Conservation (phyloP, 53 echinoderm and acorn worm genomes). For the Apostichopus leukothele region DNA sequence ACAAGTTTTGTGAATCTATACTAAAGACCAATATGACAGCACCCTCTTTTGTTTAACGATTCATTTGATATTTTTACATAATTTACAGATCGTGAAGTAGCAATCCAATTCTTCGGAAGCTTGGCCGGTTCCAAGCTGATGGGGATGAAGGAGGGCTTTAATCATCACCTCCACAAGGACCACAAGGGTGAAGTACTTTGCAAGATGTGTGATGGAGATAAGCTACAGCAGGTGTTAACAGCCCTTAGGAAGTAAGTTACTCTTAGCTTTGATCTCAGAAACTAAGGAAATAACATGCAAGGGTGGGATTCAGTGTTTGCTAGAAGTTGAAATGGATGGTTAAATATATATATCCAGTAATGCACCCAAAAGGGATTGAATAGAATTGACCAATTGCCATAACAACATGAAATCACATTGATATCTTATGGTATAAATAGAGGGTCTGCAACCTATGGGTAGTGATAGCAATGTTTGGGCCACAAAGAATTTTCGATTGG, state of each 20-base stretch:
- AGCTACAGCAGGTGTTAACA: conserved; percentile 80
- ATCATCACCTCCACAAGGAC: conserved; percentile 57
- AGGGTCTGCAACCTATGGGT: too few relatives aligned
- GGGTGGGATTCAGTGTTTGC: too few relatives aligned
- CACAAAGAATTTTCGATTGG: too few relatives aligned
- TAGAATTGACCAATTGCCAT: too few relatives aligned
- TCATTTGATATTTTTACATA: not conserved
- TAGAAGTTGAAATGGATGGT: too few relatives aligned
- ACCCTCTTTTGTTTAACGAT: not conserved
- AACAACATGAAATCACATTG: too few relatives aligned
- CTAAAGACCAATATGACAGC: not conserved
- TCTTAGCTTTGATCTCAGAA: not conserved
- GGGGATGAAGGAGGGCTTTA: conserved; percentile 72
- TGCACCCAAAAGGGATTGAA: too few relatives aligned
- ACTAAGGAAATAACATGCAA: too few relatives aligned
- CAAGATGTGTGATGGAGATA: conserved; percentile 83
- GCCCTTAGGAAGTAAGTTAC: conserved; percentile 82
- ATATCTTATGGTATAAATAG: too few relatives aligned
- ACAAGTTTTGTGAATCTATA: too few relatives aligned
- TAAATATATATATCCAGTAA: too few relatives aligned
- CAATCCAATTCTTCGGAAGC: conserved; percentile 89
- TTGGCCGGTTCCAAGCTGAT: conserved; percentile 93
- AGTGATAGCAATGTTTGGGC: too few relatives aligned
- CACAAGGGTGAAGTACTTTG: conserved; percentile 55
- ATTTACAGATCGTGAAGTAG: conserved; percentile 79